Evolutionary conservation across 2,797 vertebrate species (phyloP).

Genomic region (Neosilurus mollespiculum): DNA sequence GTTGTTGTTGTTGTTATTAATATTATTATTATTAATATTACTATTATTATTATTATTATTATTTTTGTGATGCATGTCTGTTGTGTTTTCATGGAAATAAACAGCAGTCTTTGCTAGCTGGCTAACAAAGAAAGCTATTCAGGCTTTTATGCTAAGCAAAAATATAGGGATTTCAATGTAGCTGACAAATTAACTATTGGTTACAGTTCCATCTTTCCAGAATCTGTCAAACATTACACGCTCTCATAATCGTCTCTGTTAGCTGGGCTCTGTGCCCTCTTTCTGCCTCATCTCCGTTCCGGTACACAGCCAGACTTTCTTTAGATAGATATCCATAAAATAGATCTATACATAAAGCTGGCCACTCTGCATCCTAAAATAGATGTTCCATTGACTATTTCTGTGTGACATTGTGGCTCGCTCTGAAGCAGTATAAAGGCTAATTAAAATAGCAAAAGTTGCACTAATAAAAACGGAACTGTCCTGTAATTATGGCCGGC

Average conservation of each 20-base stretch:
- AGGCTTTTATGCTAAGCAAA: not conserved
- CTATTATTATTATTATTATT: too few relatives aligned
- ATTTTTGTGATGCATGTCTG: too few relatives aligned
- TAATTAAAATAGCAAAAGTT: constrained; percentile 81
- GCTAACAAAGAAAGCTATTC: not conserved
- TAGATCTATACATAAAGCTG: constrained; percentile 59
- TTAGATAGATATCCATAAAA: constrained; percentile 62
- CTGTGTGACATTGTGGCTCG: constrained; percentile 71
- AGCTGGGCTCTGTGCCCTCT: not conserved
- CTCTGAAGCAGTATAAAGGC: constrained; percentile 73
- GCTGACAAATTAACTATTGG: not conserved
- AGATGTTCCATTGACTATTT: constrained; percentile 70
- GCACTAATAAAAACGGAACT: constrained; percentile 76
- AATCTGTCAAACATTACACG: constrained; percentile 16
- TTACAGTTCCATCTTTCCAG: not conserved
- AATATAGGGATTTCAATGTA: not conserved
- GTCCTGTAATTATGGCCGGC: constrained; percentile 74
- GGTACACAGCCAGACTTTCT: constrained; percentile 25
- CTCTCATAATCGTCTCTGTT: constrained; percentile 13
- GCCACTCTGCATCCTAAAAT: constrained; percentile 38
- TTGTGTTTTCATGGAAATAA: not conserved
- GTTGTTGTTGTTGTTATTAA: not conserved
- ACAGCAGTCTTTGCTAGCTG: not conserved
- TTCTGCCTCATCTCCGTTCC: constrained; percentile 6
- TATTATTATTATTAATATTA: too few relatives aligned